Conservation (phyloP, 2,113 vertebrate genomes). For the Salvelinus sp. region DNA sequence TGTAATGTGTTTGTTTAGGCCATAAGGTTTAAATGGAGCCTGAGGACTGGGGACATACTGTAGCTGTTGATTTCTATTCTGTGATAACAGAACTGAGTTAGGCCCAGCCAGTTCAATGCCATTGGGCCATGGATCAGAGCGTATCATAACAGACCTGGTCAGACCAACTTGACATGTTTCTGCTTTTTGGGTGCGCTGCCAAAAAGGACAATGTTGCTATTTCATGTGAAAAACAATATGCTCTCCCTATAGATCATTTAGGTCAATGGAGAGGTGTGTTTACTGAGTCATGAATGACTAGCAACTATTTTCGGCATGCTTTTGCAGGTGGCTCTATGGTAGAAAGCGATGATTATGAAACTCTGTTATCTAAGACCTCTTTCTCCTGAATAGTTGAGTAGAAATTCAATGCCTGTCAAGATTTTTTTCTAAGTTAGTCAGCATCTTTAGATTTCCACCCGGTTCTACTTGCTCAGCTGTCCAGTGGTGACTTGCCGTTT, state of each 20-base stretch:
- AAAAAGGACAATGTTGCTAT: not conserved
- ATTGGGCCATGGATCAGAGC: not conserved
- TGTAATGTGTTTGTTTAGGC: conserved; percentile 24
- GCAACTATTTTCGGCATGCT: too few relatives aligned
- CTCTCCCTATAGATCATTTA: not conserved
- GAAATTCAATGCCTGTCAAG: not conserved
- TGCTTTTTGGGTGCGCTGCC: not conserved
- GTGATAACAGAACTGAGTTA: conserved; percentile 24
- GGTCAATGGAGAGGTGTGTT: not conserved
- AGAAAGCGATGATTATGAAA: conserved; percentile 10
- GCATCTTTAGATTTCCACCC: not conserved
- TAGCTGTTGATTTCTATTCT: conserved; percentile 7
- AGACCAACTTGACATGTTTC: not conserved
- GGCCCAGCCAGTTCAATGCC: not conserved
- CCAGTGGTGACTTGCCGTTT: not conserved
- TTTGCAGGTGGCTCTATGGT: not conserved
- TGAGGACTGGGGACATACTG: conserved; percentile 10
- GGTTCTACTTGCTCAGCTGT: not conserved
- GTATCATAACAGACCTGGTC: not conserved
- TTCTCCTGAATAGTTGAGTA: conserved; percentile 21
- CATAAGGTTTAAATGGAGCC: conserved; percentile 21
- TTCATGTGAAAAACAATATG: not conserved
- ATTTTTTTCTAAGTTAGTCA: not conserved
- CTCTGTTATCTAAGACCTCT: conserved; percentile 2
- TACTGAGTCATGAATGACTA: not conserved